A percentile compares a stretch with the other conserved stretches of the same genome.
Conservation (phyloP, 2,888 invertebrate genomes). For the Noctua janthina region DNA sequence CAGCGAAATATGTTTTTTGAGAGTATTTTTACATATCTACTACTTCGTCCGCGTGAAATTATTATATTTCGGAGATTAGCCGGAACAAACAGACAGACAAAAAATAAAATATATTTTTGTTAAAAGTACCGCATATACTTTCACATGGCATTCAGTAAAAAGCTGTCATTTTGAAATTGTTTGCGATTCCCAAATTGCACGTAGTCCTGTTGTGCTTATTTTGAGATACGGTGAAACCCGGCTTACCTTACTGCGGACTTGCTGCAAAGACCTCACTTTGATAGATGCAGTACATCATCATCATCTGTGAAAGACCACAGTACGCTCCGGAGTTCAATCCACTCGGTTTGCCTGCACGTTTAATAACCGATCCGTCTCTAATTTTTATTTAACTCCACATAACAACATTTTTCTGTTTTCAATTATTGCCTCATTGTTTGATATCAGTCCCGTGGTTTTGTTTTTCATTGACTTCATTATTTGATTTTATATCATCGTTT, state of each 20-base stretch:
- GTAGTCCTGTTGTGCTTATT: not conserved
- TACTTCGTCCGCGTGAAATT: no score
- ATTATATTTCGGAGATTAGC: no score
- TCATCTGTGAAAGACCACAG: not conserved
- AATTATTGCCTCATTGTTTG: conserved; percentile 10
- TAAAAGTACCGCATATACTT: no score
- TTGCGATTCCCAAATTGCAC: not conserved
- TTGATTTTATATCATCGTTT: not conserved
- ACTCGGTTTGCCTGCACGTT: not conserved
- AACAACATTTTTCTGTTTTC: not conserved
- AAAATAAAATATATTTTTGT: no score
- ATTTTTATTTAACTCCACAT: not conserved
- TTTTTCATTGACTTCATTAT: conserved; percentile 1
- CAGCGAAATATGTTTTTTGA: no score
- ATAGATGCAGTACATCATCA: no score
- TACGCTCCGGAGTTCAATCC: not conserved
- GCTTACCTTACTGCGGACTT: no score
- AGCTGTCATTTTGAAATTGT: no score
- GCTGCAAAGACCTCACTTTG: no score
- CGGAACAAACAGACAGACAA: no score
- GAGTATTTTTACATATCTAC: not conserved
- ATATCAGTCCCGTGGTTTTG: conserved; percentile 1
- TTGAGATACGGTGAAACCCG: not conserved
- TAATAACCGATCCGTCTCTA: not conserved
- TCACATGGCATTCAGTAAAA: no score